These are phyloP conservation scores for Agapostemon virescens DNA, from an alignment of 2,888 invertebrate species.

Conservation along the genomic window DNA sequence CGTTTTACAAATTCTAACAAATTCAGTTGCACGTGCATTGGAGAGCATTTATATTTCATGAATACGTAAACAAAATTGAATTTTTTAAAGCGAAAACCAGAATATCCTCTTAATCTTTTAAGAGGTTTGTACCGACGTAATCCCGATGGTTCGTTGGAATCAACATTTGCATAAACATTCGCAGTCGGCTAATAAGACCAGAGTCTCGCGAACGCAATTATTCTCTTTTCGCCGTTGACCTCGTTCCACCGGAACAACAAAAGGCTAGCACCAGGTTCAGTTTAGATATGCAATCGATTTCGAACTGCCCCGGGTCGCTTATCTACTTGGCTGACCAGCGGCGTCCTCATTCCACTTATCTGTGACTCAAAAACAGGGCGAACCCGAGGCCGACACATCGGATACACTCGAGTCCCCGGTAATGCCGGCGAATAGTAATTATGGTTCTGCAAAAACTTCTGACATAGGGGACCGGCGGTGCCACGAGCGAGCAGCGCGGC, in stretches of 20 bases:
- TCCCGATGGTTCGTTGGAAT: neutral
- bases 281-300: constrained; percentile 46
- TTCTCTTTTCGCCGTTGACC: constrained; percentile 17
- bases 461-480: neutral
- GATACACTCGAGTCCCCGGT: neutral
- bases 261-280: constrained; percentile 34
- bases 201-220: constrained; percentile 27
- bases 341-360: constrained; percentile 65
- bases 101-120: neutral
- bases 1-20: too few species aligned
- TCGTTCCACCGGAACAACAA: constrained; percentile 24
- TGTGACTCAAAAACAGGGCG: constrained; percentile 25
- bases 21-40: too few species aligned
- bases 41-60: neutral
- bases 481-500: too few species aligned
- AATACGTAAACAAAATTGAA: neutral
- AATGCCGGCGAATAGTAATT: constrained; percentile 4
- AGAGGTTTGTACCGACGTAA: neutral
- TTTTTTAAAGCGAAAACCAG: neutral
- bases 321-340: constrained; percentile 64
- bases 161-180: neutral
- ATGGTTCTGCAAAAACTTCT: neutral
- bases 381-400: constrained; percentile 20
- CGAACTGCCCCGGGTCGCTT: constrained; percentile 52
- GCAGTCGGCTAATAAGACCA: neutral